Evolutionary conservation across 2,888 invertebrate species (phyloP).

Genomic region (Chydorus sphaericus): DNA sequence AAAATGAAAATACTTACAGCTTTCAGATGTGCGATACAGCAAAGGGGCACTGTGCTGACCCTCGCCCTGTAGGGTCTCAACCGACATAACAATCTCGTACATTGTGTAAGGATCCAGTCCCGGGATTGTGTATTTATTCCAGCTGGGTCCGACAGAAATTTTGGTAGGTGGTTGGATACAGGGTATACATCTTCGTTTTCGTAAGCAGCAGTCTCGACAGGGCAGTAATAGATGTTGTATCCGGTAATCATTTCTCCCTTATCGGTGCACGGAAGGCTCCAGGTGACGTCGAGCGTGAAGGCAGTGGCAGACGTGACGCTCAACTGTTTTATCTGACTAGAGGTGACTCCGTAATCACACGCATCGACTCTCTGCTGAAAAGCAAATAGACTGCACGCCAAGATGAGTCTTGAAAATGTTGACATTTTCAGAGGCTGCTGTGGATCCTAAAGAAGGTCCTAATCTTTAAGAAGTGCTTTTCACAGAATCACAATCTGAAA

Average conservation of each 20-base stretch:
- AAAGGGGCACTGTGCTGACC: slow-evolving; percentile 1
- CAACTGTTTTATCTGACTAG: slow-evolving; percentile 28
- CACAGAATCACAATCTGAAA: too few species aligned
- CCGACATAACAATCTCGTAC: slow-evolving; percentile 2
- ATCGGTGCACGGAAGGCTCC: slow-evolving; percentile 63
- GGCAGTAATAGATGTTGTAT: slow-evolving; percentile 61
- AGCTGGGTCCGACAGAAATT: too few species aligned
- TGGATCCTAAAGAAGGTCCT: too few species aligned
- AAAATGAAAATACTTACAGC: slow-evolving; percentile 1
- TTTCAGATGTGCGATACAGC: background rate
- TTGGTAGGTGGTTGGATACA: too few species aligned
- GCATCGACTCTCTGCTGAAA: too few species aligned
- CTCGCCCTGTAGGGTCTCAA: background rate
- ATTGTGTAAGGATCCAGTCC: background rate
- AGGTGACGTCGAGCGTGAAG: slow-evolving; percentile 42
- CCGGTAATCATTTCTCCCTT: slow-evolving; percentile 53
- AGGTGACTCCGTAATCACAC: too few species aligned
- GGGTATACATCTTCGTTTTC: too few species aligned
- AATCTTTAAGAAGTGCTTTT: too few species aligned
- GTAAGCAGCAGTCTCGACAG: too few species aligned
- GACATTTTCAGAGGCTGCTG: too few species aligned
- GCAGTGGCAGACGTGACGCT: slow-evolving; percentile 37
- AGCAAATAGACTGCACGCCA: too few species aligned
- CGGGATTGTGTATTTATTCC: background rate
- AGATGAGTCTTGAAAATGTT: too few species aligned